Conservation (phyloP, 2,113 vertebrate genomes). For the Morone saxatilis region DNA sequence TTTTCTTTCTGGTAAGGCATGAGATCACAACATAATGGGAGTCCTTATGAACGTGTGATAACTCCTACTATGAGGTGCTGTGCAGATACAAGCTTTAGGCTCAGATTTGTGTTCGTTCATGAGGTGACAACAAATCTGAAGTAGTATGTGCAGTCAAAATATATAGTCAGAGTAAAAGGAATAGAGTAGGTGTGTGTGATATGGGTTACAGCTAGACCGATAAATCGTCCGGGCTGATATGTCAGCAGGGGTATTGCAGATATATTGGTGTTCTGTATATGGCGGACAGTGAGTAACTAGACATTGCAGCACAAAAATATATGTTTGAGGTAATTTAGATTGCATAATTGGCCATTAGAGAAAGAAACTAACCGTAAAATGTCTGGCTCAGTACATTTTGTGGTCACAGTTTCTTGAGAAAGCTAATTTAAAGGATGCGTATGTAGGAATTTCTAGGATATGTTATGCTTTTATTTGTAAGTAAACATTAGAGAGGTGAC, state of each 20-base stretch:
- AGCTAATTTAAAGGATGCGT: background rate
- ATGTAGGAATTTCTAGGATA: background rate
- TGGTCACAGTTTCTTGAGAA: background rate
- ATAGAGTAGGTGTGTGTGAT: background rate
- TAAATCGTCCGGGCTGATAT: background rate
- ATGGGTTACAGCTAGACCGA: background rate
- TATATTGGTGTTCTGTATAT: background rate
- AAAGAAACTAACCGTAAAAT: no score
- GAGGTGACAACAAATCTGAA: conserved; percentile 11
- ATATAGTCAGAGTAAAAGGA: background rate
- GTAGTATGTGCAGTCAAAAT: background rate
- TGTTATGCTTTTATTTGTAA: background rate
- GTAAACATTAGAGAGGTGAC: no score
- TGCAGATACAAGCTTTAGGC: background rate
- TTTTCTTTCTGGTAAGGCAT: conserved; percentile 10
- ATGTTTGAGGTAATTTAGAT: background rate
- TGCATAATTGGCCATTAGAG: background rate
- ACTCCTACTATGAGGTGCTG: background rate
- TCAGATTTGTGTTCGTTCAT: conserved; percentile 11
- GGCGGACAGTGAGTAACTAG: background rate
- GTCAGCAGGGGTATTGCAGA: background rate
- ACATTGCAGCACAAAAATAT: background rate
- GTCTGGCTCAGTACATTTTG: no score
- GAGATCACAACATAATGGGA: conserved; percentile 7
- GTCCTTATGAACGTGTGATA: conserved; percentile 15